A percentile compares a stretch with the other conserved stretches of the same genome.
phyloP scores from a whole-genome alignment of 2,888 invertebrate genomes.

The Spodoptera littoralis region DNA sequence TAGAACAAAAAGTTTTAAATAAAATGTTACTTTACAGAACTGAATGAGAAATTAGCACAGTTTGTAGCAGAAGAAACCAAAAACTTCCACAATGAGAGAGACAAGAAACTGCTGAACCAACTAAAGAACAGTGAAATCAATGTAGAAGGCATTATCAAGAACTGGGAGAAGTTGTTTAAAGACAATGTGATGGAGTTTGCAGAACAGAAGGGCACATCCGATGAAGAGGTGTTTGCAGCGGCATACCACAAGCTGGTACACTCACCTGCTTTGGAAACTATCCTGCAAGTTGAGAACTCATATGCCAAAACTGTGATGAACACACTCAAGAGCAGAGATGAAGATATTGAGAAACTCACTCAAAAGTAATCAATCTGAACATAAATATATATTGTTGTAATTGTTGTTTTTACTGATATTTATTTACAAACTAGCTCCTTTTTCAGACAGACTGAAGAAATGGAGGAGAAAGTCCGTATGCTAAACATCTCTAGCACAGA shows the following conservation, averaged over 20 bases:
- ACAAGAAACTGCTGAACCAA: slow-evolving; percentile 89
- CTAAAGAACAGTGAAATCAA: slow-evolving; percentile 90
- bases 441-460: slow-evolving; percentile 94
- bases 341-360: slow-evolving; percentile 91
- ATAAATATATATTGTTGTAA: slow-evolving; percentile 8
- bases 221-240: slow-evolving; percentile 95
- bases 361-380: slow-evolving; percentile 80
- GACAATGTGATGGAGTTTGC: slow-evolving; percentile 95
- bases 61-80: slow-evolving; percentile 91
- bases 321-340: slow-evolving; percentile 92
- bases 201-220: slow-evolving; percentile 93
- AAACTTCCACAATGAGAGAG: slow-evolving; percentile 91
- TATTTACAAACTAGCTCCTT: background rate
- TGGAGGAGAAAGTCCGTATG: slow-evolving; percentile 95
- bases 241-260: slow-evolving; percentile 95
- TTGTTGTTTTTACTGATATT: background rate
- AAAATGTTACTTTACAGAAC: slow-evolving; percentile 75
- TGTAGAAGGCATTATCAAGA: slow-evolving; percentile 92
- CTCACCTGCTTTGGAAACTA: slow-evolving; percentile 95
- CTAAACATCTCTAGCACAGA: slow-evolving; percentile 94
- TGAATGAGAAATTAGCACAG: slow-evolving; percentile 88
- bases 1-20: background rate
- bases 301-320: slow-evolving; percentile 94
- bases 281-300: slow-evolving; percentile 95
- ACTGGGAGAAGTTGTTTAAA: slow-evolving; percentile 94